Percentiles rank a stretch among this genome's conserved stretches.
phyloP scores from a whole-genome alignment of 2,113 vertebrate genomes.

The Boleophthalmus pectinirostris region DNA sequence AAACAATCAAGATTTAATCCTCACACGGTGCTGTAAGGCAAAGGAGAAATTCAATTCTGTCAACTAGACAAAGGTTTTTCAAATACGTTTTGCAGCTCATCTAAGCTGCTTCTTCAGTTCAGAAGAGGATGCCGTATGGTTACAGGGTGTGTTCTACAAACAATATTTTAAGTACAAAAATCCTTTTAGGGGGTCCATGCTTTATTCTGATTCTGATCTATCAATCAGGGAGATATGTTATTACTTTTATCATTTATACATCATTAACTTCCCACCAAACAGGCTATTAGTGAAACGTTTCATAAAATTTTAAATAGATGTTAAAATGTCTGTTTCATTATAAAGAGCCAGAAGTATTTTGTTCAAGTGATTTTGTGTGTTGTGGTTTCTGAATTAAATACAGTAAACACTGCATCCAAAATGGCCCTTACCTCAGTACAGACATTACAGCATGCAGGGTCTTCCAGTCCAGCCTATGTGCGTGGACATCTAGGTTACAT shows the following conservation, averaged over 20 bases:
- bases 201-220: too few relatives aligned
- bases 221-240: not conserved
- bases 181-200: too few relatives aligned
- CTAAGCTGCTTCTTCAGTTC: too few relatives aligned
- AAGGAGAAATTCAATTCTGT: too few relatives aligned
- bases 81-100: too few relatives aligned
- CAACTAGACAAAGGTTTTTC: too few relatives aligned
- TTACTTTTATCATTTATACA: not conserved
- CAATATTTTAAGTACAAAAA: too few relatives aligned
- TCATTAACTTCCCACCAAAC: not conserved
- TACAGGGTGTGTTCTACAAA: too few relatives aligned
- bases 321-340: not conserved
- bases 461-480: slow-evolving; percentile 25
- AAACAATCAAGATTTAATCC: too few relatives aligned
- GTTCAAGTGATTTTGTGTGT: not conserved
- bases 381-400: not conserved
- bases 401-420: not conserved
- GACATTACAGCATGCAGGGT: slow-evolving; percentile 12
- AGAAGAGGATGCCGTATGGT: too few relatives aligned
- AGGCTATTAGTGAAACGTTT: not conserved
- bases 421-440: not conserved
- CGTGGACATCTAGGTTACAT: slow-evolving; percentile 37
- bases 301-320: not conserved
- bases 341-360: not conserved
- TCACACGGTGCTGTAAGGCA: too few relatives aligned